Evolutionary conservation across 1,140 invertebrate species (phyloP).

Genomic region (Temnothorax nylanderi): DNA sequence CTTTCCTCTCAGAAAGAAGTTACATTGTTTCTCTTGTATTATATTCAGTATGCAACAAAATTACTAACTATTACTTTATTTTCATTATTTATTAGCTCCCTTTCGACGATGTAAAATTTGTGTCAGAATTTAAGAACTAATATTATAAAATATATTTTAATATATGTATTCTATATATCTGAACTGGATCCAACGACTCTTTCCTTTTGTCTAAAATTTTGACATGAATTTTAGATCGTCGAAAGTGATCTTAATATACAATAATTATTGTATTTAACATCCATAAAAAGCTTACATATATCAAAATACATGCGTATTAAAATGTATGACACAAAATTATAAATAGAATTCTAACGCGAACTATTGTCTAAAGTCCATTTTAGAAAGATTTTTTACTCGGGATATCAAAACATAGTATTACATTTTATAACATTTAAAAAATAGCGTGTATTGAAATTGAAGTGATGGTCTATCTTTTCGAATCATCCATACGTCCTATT

Average conservation of each 20-base stretch:
- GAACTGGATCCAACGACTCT: no score
- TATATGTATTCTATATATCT: background rate
- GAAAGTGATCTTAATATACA: background rate
- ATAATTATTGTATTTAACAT: background rate
- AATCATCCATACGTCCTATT: background rate
- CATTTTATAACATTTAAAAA: background rate
- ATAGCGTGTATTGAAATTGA: background rate
- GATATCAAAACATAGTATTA: background rate
- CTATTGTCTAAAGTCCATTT: background rate
- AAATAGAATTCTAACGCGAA: background rate
- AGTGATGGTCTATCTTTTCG: background rate
- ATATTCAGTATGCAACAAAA: background rate
- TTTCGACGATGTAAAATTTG: background rate
- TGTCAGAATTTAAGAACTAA: background rate
- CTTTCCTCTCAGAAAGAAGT: no score
- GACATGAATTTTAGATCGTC: background rate
- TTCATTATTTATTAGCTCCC: background rate
- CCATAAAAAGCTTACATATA: background rate
- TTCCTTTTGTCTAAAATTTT: no score
- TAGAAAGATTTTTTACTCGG: background rate
- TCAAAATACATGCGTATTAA: background rate
- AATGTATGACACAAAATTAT: background rate
- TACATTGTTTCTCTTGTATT: background rate
- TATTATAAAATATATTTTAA: background rate
- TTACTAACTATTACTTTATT: background rate